Conservation (phyloP, 2,888 invertebrate genomes). For the Halictus quadricinctus region DNA sequence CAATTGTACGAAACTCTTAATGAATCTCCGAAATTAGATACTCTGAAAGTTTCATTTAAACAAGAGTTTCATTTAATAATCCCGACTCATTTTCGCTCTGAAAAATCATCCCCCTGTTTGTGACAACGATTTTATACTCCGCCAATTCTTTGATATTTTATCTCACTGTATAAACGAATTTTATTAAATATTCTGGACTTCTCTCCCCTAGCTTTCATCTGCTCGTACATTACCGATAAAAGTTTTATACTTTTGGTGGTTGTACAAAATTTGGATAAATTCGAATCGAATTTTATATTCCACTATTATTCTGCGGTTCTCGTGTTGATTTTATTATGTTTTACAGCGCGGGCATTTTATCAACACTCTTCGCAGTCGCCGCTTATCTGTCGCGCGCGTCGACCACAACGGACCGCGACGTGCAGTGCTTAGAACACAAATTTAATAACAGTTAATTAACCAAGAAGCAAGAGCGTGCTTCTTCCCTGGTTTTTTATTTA, state of each 20-base stretch:
- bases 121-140: neutral
- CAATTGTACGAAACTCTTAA: neutral
- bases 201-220: neutral
- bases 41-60: neutral
- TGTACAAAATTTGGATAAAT: neutral
- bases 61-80: neutral
- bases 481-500: neutral
- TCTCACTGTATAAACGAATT: neutral
- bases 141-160: neutral
- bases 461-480: neutral
- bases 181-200: neutral
- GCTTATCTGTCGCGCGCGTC: too few species aligned
- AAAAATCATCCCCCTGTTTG: neutral
- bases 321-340: neutral
- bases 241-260: neutral
- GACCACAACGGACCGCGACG: neutral
- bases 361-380: neutral
- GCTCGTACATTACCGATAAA: neutral
- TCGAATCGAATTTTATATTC: neutral
- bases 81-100: neutral
- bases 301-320: neutral
- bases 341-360: neutral
- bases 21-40: neutral
- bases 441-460: constrained; percentile 17
- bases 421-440: neutral